phyloP scores from a whole-genome alignment of 2,113 vertebrate genomes.

The Fregetta grallaria region DNA sequence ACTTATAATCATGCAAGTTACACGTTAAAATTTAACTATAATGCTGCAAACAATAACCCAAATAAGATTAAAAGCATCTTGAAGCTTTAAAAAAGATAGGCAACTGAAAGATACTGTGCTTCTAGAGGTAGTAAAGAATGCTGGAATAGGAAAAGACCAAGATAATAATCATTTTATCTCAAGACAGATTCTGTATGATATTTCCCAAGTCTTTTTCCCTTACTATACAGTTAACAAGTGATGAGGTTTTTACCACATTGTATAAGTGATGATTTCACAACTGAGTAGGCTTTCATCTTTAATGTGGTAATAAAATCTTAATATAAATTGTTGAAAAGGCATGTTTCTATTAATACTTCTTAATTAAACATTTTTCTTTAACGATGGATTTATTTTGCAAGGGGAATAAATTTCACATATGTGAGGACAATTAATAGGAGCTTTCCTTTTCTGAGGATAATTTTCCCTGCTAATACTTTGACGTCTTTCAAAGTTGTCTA shows the following conservation, averaged over 20 bases:
- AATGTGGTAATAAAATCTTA: neutral
- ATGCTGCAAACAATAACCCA: neutral
- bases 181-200: neutral
- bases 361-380: slow-evolving; percentile 45
- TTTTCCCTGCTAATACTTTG: neutral
- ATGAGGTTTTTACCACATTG: neutral
- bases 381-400: slow-evolving; percentile 14
- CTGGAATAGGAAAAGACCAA: neutral
- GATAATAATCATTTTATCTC: neutral
- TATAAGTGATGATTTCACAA: slow-evolving; percentile 2
- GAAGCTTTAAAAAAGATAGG: neutral
- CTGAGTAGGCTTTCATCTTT: slow-evolving; percentile 10
- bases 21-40: neutral
- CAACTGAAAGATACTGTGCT: neutral
- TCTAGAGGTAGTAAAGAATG: neutral
- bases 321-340: slow-evolving; percentile 18
- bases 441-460: neutral
- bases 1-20: neutral
- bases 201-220: neutral
- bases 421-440: neutral
- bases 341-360: slow-evolving; percentile 40
- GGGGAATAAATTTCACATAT: slow-evolving; percentile 1
- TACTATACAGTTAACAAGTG: neutral
- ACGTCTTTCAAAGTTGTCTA: neutral
- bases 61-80: neutral